phyloP scores from a whole-genome alignment of 1,140 invertebrate species.

The Lethocerus indicus region DNA sequence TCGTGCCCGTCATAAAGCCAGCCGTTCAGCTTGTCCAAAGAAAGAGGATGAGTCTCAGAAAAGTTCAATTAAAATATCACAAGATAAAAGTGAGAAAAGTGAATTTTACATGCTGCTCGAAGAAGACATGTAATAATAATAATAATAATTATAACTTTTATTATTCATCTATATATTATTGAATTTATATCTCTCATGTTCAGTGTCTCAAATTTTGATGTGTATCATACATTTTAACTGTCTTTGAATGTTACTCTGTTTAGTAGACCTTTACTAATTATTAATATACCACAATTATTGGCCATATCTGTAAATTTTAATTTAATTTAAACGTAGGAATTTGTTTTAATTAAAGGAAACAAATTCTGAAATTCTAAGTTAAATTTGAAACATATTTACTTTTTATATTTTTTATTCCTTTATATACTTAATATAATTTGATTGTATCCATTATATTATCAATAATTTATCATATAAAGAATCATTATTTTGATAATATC shows the following conservation, averaged over 20 bases:
- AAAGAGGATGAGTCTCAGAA: constrained; percentile 11
- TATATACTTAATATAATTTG: too few relatives aligned
- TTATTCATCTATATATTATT: neutral
- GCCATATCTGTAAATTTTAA: neutral
- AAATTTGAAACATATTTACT: too few relatives aligned
- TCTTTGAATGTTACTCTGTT: too few relatives aligned
- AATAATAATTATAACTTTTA: neutral
- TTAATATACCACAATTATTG: neutral
- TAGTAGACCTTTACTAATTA: neutral
- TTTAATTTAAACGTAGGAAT: too few relatives aligned
- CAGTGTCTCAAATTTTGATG: too few relatives aligned
- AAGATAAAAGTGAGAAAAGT: neutral
- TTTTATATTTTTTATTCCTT: too few relatives aligned
- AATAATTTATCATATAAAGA: too few relatives aligned
- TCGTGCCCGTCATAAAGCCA: constrained; percentile 14
- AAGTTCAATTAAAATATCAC: neutral
- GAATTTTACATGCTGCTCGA: constrained; percentile 6
- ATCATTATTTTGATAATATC: too few relatives aligned
- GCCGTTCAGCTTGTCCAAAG: constrained; percentile 4
- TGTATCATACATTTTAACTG: too few relatives aligned
- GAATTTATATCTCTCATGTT: neutral
- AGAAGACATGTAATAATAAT: constrained; percentile 9
- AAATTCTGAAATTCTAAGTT: too few relatives aligned
- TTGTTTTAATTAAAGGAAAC: too few relatives aligned
- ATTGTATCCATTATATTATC: too few relatives aligned